phyloP scores from a whole-genome alignment of 2,113 vertebrate species.

The Indri indri region DNA sequence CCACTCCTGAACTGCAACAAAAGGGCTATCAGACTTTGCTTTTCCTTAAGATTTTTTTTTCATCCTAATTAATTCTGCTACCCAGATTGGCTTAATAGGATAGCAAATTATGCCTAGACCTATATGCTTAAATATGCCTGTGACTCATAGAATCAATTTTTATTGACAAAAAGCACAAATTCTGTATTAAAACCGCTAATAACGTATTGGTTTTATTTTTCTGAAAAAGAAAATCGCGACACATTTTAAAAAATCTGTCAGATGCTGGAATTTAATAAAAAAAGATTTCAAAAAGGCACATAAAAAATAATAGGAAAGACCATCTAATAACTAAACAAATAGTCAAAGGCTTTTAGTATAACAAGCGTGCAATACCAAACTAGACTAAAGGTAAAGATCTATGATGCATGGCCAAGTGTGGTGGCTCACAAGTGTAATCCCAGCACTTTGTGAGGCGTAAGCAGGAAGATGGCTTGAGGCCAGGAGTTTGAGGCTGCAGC shows the following conservation, averaged over 20 bases:
- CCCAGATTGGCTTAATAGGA: background rate
- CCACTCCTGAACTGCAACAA: background rate
- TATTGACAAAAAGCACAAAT: background rate
- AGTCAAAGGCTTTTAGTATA: background rate
- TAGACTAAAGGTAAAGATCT: background rate
- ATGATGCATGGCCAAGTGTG: background rate
- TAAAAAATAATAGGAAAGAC: background rate
- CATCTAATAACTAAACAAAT: constrained; percentile 3
- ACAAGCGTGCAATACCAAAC: background rate
- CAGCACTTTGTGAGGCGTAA: no score
- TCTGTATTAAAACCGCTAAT: background rate
- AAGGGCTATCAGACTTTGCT: background rate
- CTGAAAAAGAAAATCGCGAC: background rate
- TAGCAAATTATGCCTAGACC: background rate
- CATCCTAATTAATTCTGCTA: background rate
- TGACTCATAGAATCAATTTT: background rate
- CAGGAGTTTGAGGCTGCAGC: no score
- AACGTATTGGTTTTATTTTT: background rate
- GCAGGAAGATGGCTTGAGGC: no score
- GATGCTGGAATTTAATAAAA: background rate
- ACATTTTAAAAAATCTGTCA: background rate
- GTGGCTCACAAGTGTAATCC: no score
- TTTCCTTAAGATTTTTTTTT: background rate
- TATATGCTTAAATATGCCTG: background rate
- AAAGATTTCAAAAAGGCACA: background rate